Evolutionary conservation across 1,140 invertebrate genomes (phyloP).

Genomic region (Elymnias hypermnestra): DNA sequence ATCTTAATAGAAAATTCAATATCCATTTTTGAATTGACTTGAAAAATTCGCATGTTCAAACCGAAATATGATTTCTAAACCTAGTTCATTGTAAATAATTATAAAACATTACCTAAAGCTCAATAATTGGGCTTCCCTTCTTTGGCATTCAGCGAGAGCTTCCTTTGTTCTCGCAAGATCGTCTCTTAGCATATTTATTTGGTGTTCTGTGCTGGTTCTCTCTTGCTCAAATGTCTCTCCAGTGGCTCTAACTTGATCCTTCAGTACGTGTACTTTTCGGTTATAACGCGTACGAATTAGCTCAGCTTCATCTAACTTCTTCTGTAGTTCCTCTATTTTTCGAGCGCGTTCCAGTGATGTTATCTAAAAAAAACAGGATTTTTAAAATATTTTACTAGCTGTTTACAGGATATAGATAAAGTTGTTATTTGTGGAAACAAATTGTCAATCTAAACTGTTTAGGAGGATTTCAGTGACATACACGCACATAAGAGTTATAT

Average conservation of each 20-base stretch:
- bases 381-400: too few relatives aligned
- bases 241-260: slow-evolving; percentile 78
- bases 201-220: slow-evolving; percentile 82
- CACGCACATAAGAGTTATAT: too few relatives aligned
- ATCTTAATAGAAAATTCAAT: too few relatives aligned
- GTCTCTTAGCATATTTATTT: slow-evolving; percentile 80
- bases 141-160: slow-evolving; percentile 81
- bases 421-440: too few relatives aligned
- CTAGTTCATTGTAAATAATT: too few relatives aligned
- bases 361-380: slow-evolving; percentile 78
- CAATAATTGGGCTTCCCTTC: slow-evolving; percentile 84
- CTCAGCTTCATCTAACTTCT: slow-evolving; percentile 84
- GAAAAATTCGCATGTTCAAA: too few relatives aligned
- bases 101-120: slow-evolving; percentile 77
- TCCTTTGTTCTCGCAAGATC: slow-evolving; percentile 84
- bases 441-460: too few relatives aligned
- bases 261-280: slow-evolving; percentile 82
- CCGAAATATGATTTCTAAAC: too few relatives aligned
- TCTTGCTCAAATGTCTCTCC: slow-evolving; percentile 83
- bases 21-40: too few relatives aligned
- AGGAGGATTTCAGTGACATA: too few relatives aligned
- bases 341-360: slow-evolving; percentile 86
- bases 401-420: too few relatives aligned
- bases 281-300: slow-evolving; percentile 82
- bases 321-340: slow-evolving; percentile 89